Base-by-base conservation (phyloP, 1,140 invertebrate genomes). In the Lethrus apterus region DNA sequence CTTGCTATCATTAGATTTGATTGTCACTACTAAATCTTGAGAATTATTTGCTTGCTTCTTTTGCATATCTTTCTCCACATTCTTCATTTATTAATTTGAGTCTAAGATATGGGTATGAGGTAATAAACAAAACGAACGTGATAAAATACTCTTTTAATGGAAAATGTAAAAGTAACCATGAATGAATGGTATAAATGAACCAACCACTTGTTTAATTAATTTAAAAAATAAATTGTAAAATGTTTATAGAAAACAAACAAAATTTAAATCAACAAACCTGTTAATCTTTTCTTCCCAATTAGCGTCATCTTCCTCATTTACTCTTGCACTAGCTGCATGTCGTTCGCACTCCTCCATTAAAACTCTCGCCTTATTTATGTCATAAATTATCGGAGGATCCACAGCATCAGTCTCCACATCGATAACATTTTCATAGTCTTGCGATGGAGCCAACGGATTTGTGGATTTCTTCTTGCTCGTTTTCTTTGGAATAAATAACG, bases 281-380 rank as follows among this genome's bases (percentile, higher is more conserved):
- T 74, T 71, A 19, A 86, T 73, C 30, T 71, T 73, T 9, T 79
- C 77, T 59, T 86, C 83, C 83, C 83, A 87, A 56, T 86, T 78
- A 32, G 80, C 78, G 14, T 5, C 13, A 30, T 72, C 67, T 8
- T 75, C 70, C 15, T 72, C 69, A 47, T 76, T 75, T 5, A 71
- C 67, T 46, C 79, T 73, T n/a, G 76, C 74, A 55, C 80, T 75
- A 38, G 63, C 69, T 23, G 81, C 75, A 43, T 78, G 67, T 23
- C 74, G 71, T 51, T 85, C 78, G 65, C 82, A 83, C 54, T 89
- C 85, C 46, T 79, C 78, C 84, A 88, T 88, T 3, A 78, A 50
- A 50, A 73, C 69, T 19, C 73, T 72, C 7, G 79, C 75, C 53
- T 78, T 79, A 14, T 63, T 64, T n/a, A 75, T 60, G 63, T 89